Evolutionary conservation across 2,888 invertebrate species (phyloP), one percentile per base, ranked within the genome.

Genomic region (Pammene fasciana): DNA sequence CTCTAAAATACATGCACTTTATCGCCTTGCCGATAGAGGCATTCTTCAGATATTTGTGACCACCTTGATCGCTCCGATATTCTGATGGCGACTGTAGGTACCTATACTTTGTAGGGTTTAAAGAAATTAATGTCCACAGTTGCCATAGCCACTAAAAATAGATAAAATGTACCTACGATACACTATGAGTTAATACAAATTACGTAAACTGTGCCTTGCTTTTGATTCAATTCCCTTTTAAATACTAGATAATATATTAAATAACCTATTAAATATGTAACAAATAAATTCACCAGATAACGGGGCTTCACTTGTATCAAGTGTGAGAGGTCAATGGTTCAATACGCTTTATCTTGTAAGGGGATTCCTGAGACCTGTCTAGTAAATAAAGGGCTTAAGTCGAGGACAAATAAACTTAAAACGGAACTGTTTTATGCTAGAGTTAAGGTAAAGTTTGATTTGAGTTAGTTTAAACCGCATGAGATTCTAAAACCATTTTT

Each of bases 271-370:
- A 18, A 34, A 36, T 34, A 34, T 18, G 8, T 18, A 8, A 38
- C 38, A 38, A 50, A 14, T 48, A 34, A 46, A 56, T 56, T 16
- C 41, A 11, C 11, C 38, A 50, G 61, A 61, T 50, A 61, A 61
- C 61, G 38, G 48, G 48, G 48, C 48, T 38, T 38, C 16, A 61
- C 61, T 50, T 36, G 18, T 50, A 61, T 38, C 50, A n/a, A 13
- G 36, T 8, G 8, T 13, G 13, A 41, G 50, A 41, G 61, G 61
- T 62, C 38, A 61, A 50, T 13, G 50, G 61, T 61, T 61, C 50
- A 62, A 62, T 9, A 38, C 18, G 60, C 14, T 48, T 3, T 16
- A 38, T 38, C 61, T 61, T 13, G n/a, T 8, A 18, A 61, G 61
- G 61, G 41, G 61, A 50, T 61, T 61, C 61, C 61, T 38, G 0